Percentiles rank a stretch among this genome's conserved stretches.
phyloP scores from a whole-genome alignment of 1,140 invertebrate genomes.

The Drosophila hydei region DNA sequence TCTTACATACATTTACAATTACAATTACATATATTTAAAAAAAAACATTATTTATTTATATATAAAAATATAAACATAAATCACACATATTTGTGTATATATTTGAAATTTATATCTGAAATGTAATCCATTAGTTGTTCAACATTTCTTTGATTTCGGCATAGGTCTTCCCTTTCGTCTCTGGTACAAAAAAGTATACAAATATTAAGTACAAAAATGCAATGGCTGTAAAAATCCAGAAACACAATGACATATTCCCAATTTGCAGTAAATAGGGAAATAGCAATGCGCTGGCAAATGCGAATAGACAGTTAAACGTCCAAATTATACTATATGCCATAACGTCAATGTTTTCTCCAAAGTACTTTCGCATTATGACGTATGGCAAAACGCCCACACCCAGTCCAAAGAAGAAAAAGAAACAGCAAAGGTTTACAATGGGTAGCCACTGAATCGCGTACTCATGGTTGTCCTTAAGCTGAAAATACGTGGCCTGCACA shows the following conservation, averaged over 20 bases:
- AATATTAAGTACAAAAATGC: slow-evolving; percentile 2
- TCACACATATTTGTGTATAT: no score
- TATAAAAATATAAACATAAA: no score
- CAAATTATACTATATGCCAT: neutral
- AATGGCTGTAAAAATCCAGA: slow-evolving; percentile 86
- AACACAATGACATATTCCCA: neutral
- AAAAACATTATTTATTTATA: no score
- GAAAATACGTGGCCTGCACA: slow-evolving; percentile 10
- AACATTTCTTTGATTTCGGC: neutral
- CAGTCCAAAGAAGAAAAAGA: slow-evolving; percentile 5
- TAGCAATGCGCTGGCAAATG: neutral
- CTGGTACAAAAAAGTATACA: slow-evolving; percentile 14
- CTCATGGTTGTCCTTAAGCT: neutral
- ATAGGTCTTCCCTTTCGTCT: neutral
- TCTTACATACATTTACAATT: no score
- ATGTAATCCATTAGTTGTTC: no score
- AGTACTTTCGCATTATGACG: neutral
- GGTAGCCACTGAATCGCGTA: neutral
- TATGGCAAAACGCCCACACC: neutral
- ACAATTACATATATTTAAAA: no score
- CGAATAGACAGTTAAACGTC: neutral
- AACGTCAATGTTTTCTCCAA: neutral
- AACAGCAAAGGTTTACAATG: neutral
- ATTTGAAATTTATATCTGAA: no score
- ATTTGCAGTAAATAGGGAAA: neutral